Base-by-base conservation (phyloP, 2,113 vertebrate species). In the Platysteira castanea region DNA sequence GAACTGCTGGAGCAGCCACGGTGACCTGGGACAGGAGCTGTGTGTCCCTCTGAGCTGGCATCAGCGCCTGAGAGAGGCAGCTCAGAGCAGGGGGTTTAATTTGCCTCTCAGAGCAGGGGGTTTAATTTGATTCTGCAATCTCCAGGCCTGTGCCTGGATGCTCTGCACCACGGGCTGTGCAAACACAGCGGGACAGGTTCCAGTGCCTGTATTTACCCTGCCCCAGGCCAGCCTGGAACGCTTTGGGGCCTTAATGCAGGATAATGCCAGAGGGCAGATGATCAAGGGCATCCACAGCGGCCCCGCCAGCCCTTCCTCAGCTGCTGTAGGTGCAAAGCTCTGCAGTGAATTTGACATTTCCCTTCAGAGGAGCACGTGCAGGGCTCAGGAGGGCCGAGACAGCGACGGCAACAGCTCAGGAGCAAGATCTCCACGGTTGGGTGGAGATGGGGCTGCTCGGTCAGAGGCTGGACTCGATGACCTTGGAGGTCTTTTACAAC, bases 201-300 rank as follows among this genome's bases (percentile, higher is more conserved):
- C 2, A 2, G 44, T 9, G 57, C 44, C 61, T 19, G 1, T 5
- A 1, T 33, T 61, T 11, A 17, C 46, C 2, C 41, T 3, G 60
- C 68, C 52, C 15, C 18, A 3, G 74, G 10, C 60, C 2, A 26
- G 42, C 12, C 63, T 7, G 31, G 7, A 5, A 8, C 0, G 9
- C 30, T 6, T 4, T 1, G 15, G 54, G 30, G 46, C 57, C 50
- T 74, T 2, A 2, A 0, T 0, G 49, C 23, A n/a, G 53, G 37
- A 5, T 2, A 2, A 5, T 5, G 67, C 27, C 33, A 2, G 1
- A 37, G 75, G 49, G 24, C 28, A 3, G 12, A 6, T 0, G 24
- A 10, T 1, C 17, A 4, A 42, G 69, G 69, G 33, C 53, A 13
- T 8, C 26, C 44, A 2, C 26, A 18, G 59, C 91, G 27, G 59